Base-by-base conservation (phyloP, 92 coral and sea anemone genomes). In the Desmophyllum pertusum region DNA sequence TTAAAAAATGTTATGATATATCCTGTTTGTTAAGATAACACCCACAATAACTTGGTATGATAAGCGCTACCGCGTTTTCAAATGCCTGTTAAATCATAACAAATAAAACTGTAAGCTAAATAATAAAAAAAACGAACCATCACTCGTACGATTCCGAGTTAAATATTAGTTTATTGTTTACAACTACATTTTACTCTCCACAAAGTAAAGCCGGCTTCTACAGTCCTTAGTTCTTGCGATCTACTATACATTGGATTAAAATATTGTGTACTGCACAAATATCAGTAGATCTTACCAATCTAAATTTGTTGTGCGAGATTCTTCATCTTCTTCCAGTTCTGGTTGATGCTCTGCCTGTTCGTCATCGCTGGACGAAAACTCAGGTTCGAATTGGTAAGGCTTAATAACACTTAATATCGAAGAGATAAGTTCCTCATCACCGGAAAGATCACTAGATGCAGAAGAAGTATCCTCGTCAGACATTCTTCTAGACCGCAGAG, bases 221-320 rank as follows among this genome's bases (percentile, higher is more conserved):
- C 10, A n/a, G n/a, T n/a, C 10, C 29, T 64, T 64, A 40, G 40
- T 18, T 64, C 37, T 31, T 4, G 3, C 5, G 19, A 64, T 64
- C 70, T 5, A 18, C 29, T 64, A 30, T 4, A 64, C 27, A 29
- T 46, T 46, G 52, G n/a, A n/a, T 46, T 46, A 6, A 46, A 46
- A 15, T 46, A n/a, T n/a, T n/a, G n/a, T n/a, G n/a, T 46, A 46
- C 11, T 6, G 10, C 29, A n/a, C 40, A 70, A 9, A 25, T 70
- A 15, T 70, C 53, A n/a, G 76, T 29, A 39, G 53, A 52, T 40
- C 55, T 70, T 40, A 70, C 76, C 76, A 39, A 29, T 70, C 76
- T 43, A 40, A 70, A 70, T 70, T 70, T 70, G 35, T 70, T 6
- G 76, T 70, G 39, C 76, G 76, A 15, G 76, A n/a, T n/a, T n/a